phyloP scores from a whole-genome alignment of 2,797 vertebrate species.

The Melanotaenia trifasciata region DNA sequence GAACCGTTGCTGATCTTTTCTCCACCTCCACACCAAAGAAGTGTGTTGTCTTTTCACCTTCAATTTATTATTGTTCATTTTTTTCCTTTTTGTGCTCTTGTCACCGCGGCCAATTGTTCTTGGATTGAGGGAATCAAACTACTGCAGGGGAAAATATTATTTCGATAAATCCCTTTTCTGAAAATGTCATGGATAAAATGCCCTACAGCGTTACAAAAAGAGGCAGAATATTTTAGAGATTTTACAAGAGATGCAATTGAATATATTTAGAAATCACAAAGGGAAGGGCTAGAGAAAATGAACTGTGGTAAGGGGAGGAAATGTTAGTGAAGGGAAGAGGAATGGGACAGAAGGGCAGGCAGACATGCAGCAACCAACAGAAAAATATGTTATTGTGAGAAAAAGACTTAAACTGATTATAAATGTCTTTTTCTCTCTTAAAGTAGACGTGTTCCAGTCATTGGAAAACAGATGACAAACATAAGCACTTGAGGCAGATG shows the following conservation, averaged over 20 bases:
- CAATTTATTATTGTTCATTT: slow-evolving; percentile 68
- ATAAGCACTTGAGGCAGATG: not conserved
- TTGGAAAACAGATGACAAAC: not conserved
- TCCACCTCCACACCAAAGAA: slow-evolving; percentile 16
- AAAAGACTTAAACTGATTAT: slow-evolving; percentile 22
- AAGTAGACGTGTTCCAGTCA: slow-evolving; percentile 27
- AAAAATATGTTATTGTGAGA: slow-evolving; percentile 23
- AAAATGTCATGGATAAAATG: slow-evolving; percentile 11
- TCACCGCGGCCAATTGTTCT: slow-evolving; percentile 71
- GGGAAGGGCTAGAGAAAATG: slow-evolving; percentile 2
- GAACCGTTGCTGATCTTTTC: slow-evolving; percentile 53
- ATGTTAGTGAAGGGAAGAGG: slow-evolving; percentile 8
- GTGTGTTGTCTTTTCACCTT: slow-evolving; percentile 66
- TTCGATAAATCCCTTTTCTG: slow-evolving; percentile 38
- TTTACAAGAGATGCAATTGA: slow-evolving; percentile 5
- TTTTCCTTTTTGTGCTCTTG: slow-evolving; percentile 56
- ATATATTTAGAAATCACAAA: slow-evolving; percentile 15
- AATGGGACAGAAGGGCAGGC: slow-evolving; percentile 30
- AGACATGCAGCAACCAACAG: slow-evolving; percentile 19
- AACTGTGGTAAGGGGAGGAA: not conserved
- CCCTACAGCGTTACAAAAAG: slow-evolving; percentile 22
- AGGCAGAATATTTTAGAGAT: slow-evolving; percentile 31
- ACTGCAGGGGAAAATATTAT: slow-evolving; percentile 49
- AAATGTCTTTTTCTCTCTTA: not conserved
- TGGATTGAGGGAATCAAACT: slow-evolving; percentile 58